phyloP scores from a whole-genome alignment of 2,888 invertebrate genomes.

The Microchrysa polita region DNA sequence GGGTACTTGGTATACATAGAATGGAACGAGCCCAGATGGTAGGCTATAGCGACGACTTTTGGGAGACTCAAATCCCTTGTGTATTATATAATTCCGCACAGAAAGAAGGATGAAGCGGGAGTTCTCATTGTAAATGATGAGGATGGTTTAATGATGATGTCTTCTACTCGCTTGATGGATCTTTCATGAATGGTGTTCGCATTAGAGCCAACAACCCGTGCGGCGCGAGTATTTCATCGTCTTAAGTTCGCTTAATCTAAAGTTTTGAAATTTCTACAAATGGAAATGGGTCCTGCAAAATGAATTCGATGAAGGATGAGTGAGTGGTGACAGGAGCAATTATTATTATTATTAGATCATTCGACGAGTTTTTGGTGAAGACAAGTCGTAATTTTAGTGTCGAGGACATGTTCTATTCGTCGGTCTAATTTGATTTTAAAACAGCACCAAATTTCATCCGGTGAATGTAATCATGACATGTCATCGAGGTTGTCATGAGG shows the following conservation, averaged over 20 bases:
- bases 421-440: neutral
- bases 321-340: neutral
- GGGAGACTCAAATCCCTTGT: neutral
- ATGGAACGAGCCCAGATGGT: too few relatives aligned
- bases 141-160: constrained; percentile 32
- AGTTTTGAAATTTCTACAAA: neutral
- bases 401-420: neutral
- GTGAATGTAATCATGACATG: too few relatives aligned
- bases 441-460: too few relatives aligned
- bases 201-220: neutral
- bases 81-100: neutral
- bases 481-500: too few relatives aligned
- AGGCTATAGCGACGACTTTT: too few relatives aligned
- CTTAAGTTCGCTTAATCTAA: constrained; percentile 3
- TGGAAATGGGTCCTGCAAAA: too few relatives aligned
- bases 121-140: neutral
- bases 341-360: constrained; percentile 1
- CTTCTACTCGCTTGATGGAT: constrained; percentile 25
- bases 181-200: constrained; percentile 15
- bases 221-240: neutral
- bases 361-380: constrained; percentile 6
- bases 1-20: too few relatives aligned
- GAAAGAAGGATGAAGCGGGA: neutral
- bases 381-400: constrained; percentile 1
- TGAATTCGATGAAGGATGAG: neutral